phyloP scores from a whole-genome alignment of 1,140 invertebrate genomes.

The Ylistrum balloti region DNA sequence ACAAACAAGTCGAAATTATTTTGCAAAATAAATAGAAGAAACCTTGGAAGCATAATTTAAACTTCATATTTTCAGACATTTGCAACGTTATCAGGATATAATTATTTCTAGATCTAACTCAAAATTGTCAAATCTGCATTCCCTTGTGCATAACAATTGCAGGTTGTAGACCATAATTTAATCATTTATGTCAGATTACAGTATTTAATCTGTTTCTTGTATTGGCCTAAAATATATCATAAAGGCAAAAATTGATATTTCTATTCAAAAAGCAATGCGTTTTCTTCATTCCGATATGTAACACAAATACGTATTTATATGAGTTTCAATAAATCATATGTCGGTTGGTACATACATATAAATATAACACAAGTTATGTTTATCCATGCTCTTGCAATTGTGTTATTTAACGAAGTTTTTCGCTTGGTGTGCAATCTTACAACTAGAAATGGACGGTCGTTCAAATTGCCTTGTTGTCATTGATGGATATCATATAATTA shows the following conservation, averaged over 20 bases:
- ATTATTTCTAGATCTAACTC: background rate
- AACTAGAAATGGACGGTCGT: background rate
- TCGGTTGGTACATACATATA: too few relatives aligned
- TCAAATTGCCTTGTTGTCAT: background rate
- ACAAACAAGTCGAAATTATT: constrained; percentile 14
- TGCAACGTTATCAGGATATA: background rate
- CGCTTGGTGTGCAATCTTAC: background rate
- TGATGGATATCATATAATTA: background rate
- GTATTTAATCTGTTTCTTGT: background rate
- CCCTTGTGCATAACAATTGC: background rate
- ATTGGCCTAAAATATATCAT: background rate
- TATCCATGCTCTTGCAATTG: too few relatives aligned
- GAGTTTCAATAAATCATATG: background rate
- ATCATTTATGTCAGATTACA: background rate
- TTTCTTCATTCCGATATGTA: background rate
- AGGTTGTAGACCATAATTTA: background rate
- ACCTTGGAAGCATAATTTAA: background rate
- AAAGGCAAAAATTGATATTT: background rate
- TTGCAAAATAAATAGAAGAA: background rate
- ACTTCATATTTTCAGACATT: constrained; percentile 1
- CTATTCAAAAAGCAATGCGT: background rate
- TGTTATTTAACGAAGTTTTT: background rate
- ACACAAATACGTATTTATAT: background rate
- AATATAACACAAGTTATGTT: too few relatives aligned
- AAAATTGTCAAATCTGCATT: constrained; percentile 15